phyloP scores from a whole-genome alignment of 92 coral and sea anemone genomes.

The Epizoanthus scotinus region DNA sequence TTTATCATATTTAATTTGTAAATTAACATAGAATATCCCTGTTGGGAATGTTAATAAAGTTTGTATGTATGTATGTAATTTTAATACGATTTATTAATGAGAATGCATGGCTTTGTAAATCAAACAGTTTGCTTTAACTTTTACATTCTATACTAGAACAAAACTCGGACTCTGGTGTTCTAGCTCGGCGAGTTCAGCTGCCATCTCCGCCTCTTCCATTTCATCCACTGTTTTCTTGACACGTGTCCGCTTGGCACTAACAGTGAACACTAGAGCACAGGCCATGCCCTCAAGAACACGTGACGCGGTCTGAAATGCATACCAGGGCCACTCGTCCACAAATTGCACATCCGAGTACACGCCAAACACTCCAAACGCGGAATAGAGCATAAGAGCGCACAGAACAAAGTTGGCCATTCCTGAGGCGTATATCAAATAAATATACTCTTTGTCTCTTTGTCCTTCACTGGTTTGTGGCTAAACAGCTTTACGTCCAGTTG shows the following conservation, averaged over 20 bases:
- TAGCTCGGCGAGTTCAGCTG: neutral
- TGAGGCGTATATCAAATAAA: constrained; percentile 62
- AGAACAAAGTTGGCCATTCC: constrained; percentile 62
- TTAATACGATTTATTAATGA: too few relatives aligned
- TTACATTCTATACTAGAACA: too few relatives aligned
- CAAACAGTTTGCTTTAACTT: too few relatives aligned
- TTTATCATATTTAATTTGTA: too few relatives aligned
- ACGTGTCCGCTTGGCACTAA: constrained; percentile 74
- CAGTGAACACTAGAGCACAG: constrained; percentile 70
- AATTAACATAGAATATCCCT: too few relatives aligned
- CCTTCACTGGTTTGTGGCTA: constrained; percentile 51
- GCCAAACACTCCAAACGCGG: constrained; percentile 80
- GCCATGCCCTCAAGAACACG: constrained; percentile 67
- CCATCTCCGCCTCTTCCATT: constrained; percentile 4
- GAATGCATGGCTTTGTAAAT: too few relatives aligned
- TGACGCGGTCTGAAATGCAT: constrained; percentile 63
- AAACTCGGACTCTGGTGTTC: neutral
- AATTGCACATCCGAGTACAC: constrained; percentile 67
- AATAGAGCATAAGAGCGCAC: constrained; percentile 58
- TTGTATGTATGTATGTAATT: too few relatives aligned
- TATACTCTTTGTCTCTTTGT: constrained; percentile 63
- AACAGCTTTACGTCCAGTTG: constrained; percentile 62
- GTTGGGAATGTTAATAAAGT: too few relatives aligned
- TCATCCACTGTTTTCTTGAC: constrained; percentile 35
- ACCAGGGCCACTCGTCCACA: constrained; percentile 81